Evolutionary conservation across 1,140 invertebrate species (phyloP).

Genomic region (Ips typographus): DNA sequence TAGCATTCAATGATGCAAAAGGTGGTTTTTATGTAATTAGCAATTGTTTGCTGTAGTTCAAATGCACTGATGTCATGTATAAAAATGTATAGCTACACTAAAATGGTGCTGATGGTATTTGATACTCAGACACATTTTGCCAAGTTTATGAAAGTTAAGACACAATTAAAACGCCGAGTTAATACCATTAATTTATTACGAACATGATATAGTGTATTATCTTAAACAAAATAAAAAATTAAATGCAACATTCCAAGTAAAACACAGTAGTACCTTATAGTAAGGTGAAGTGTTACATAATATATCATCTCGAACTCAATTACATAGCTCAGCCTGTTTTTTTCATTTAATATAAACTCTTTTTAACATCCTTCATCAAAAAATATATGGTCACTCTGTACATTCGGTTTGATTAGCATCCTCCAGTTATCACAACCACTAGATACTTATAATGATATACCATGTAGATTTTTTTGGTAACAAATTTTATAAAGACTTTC

Average conservation of each 20-base stretch:
- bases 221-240: conserved; percentile 16
- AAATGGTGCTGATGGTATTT: too few species aligned
- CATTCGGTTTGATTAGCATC: conserved; percentile 10
- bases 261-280: too few species aligned
- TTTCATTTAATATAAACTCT: not conserved
- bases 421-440: conserved; percentile 8
- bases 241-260: conserved; percentile 20
- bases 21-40: too few species aligned
- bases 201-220: conserved; percentile 9
- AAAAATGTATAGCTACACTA: too few species aligned
- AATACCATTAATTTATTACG: conserved; percentile 2
- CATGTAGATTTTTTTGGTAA: conserved; percentile 5
- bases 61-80: too few species aligned
- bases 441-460: not conserved
- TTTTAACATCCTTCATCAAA: conserved; percentile 6
- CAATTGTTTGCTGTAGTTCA: too few species aligned
- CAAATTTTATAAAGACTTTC: conserved; percentile 5
- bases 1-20: too few species aligned
- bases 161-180: not conserved
- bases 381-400: conserved; percentile 4
- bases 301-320: too few species aligned
- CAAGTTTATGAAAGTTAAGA: too few species aligned
- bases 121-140: too few species aligned
- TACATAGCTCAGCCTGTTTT: too few species aligned
- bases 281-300: too few species aligned